Evolutionary conservation across 2,113 vertebrate species (phyloP).

Genomic region (Dicaeum eximium): DNA sequence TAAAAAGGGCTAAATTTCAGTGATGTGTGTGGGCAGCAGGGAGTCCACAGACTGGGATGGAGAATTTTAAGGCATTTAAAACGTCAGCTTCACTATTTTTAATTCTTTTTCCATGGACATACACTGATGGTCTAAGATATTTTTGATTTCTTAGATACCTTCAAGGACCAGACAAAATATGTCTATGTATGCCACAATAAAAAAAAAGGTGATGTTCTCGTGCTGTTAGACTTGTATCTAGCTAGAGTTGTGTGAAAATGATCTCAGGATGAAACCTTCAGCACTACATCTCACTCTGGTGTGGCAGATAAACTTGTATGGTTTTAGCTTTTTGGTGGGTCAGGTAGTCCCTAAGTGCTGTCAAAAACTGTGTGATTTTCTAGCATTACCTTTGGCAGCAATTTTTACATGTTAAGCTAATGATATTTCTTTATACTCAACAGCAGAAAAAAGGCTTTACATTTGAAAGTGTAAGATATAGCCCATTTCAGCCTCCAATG

Average conservation of each 20-base stretch:
- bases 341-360: background rate
- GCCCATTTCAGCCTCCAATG: background rate
- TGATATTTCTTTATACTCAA: background rate
- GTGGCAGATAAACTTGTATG: background rate
- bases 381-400: background rate
- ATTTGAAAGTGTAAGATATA: background rate
- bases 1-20: background rate
- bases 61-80: background rate
- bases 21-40: fast-evolving
- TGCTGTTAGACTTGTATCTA: background rate
- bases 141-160: background rate
- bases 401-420: background rate
- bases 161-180: background rate
- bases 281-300: background rate
- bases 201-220: background rate
- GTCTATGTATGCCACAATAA: background rate
- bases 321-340: background rate
- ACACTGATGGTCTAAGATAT: background rate
- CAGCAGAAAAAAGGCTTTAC: background rate
- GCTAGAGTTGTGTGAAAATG: background rate
- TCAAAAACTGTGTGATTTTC: background rate
- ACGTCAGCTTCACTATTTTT: background rate
- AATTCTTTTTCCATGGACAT: background rate
- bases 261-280: background rate
- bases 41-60: background rate